These are phyloP conservation scores for Podocnemis expansa DNA, from an alignment of 2,113 vertebrate species.

Conservation along the genomic window DNA sequence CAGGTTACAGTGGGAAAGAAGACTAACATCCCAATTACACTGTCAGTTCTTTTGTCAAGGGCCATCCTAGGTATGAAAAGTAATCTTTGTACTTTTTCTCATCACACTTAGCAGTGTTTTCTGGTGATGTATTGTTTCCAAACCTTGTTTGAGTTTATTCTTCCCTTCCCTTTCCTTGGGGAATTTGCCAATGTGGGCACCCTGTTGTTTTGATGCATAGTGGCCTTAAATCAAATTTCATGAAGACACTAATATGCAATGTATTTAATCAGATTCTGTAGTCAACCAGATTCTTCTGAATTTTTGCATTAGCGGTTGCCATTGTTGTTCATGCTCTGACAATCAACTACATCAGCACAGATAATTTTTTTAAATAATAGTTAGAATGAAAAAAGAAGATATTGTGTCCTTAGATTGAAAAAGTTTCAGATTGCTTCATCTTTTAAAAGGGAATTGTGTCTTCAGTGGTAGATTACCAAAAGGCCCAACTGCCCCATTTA, in stretches of 20 bases:
- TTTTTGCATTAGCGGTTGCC: not conserved
- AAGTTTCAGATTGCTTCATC: not conserved
- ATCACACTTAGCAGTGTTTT: not conserved
- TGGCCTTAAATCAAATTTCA: not conserved
- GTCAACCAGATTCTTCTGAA: not conserved
- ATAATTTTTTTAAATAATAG: not conserved
- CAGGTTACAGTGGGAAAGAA: not conserved
- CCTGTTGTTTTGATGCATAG: not conserved
- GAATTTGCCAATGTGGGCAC: not conserved
- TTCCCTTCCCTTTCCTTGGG: not conserved
- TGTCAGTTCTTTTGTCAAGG: not conserved
- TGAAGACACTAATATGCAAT: not conserved
- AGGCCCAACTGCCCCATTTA: not conserved
- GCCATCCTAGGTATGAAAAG: conserved; percentile 4
- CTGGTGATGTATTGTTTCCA: not conserved
- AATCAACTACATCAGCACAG: not conserved
- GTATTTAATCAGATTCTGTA: not conserved
- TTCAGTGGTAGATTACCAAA: not conserved
- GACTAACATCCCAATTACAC: not conserved
- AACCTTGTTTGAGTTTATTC: not conserved
- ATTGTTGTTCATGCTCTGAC: not conserved
- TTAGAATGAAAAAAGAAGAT: not conserved
- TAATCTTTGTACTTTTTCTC: not conserved
- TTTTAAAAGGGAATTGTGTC: not conserved
- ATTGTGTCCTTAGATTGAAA: not conserved